A percentile compares a stretch with the other conserved stretches of the same genome.
phyloP scores from a whole-genome alignment of 2,797 vertebrate genomes.

The Etheostoma nigrum region DNA sequence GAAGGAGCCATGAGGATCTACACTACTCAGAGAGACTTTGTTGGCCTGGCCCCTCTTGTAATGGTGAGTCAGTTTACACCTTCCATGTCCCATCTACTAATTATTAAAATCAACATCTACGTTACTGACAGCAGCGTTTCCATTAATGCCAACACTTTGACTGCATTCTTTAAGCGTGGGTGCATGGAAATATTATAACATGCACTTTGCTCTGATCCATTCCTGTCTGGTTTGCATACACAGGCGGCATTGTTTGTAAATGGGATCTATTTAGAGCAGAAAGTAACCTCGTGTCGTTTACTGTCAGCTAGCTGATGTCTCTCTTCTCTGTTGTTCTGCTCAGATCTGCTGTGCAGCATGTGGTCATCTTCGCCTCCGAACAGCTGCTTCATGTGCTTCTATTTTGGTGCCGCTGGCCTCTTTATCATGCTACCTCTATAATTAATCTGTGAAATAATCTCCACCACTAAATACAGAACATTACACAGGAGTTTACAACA shows the following conservation, averaged over 20 bases:
- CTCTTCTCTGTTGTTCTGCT: conserved; percentile 65
- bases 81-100: conserved; percentile 40
- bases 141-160: conserved; percentile 42
- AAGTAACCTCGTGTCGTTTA: conserved; percentile 74
- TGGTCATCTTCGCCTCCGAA: conserved; percentile 68
- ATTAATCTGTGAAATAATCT: conserved; percentile 71
- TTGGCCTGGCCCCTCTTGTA: conserved; percentile 90
- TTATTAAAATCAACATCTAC: conserved; percentile 19
- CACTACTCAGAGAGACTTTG: conserved; percentile 90
- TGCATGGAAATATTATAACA: conserved; percentile 68
- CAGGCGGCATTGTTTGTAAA: conserved; percentile 69
- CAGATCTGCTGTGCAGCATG: conserved; percentile 60
- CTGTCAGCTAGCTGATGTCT: conserved; percentile 73
- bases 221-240: conserved; percentile 64
- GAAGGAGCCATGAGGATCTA: conserved; percentile 93
- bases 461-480: conserved; percentile 51
- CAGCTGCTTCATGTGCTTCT: conserved; percentile 70
- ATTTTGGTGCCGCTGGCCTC: conserved; percentile 60
- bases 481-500: conserved; percentile 46
- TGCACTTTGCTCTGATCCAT: conserved; percentile 70
- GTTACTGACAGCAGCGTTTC: conserved; percentile 41
- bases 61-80: conserved; percentile 87
- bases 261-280: conserved; percentile 76
- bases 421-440: conserved; percentile 66
- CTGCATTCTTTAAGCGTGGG: conserved; percentile 54